A percentile compares a stretch with the other conserved stretches of the same genome.
Evolutionary conservation across 2,888 invertebrate species (phyloP).

Genomic region (Caenorhabditis imperialis): DNA sequence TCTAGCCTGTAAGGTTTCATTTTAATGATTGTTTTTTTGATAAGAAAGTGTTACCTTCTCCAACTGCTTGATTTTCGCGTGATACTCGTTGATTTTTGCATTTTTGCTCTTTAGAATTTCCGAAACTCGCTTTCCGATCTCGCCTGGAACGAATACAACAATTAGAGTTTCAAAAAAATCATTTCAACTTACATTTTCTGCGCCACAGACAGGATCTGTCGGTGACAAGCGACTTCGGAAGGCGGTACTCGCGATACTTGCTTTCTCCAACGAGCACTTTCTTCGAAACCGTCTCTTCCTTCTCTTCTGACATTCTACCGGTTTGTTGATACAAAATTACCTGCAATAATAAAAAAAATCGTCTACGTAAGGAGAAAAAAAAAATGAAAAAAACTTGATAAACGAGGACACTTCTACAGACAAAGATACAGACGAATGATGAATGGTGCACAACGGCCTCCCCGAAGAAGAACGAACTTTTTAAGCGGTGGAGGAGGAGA

Average conservation of each 20-base stretch:
- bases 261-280: slow-evolving; percentile 14
- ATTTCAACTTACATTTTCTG: slow-evolving; percentile 9
- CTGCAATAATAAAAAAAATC: slow-evolving; percentile 16
- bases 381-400: background rate
- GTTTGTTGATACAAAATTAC: slow-evolving; percentile 39
- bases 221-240: background rate
- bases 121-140: background rate
- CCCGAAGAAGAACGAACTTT: slow-evolving; percentile 1
- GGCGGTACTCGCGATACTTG: slow-evolving; percentile 25
- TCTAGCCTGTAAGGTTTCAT: slow-evolving; percentile 1
- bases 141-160: background rate
- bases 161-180: too few relatives aligned
- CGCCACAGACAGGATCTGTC: slow-evolving; percentile 13
- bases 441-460: slow-evolving; percentile 4
- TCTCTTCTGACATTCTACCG: slow-evolving; percentile 16
- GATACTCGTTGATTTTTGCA: background rate
- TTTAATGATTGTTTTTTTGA: background rate
- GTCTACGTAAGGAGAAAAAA: background rate
- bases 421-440: background rate
- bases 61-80: background rate
- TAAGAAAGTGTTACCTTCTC: background rate
- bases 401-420: background rate
- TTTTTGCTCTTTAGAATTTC: background rate
- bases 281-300: slow-evolving; percentile 9
- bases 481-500: slow-evolving; percentile 8